A percentile compares a stretch with the other conserved stretches of the same genome.
phyloP scores from a whole-genome alignment of 2,797 vertebrate species.

The Epinephelus malabaricus region DNA sequence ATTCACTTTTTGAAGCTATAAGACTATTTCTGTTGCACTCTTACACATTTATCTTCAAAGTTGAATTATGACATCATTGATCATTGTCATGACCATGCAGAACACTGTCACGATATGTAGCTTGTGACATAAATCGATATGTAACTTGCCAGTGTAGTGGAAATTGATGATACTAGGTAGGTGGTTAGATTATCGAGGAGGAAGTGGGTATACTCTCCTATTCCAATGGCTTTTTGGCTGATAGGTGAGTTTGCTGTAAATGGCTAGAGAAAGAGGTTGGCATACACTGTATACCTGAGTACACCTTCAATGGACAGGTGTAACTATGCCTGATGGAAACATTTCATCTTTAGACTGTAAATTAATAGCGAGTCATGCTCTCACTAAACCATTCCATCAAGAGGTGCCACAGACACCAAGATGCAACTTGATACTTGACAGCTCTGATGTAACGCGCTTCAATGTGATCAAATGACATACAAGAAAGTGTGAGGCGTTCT shows the following conservation, averaged over 20 bases:
- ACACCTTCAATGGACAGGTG: no score
- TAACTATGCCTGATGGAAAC: background rate
- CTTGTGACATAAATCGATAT: background rate
- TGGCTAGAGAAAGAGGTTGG: no score
- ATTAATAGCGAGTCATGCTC: slow-evolving; percentile 6
- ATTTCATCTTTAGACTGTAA: background rate
- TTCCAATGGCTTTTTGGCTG: no score
- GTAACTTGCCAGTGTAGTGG: no score
- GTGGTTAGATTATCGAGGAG: no score
- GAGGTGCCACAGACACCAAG: slow-evolving; percentile 51
- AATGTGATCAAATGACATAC: slow-evolving; percentile 37
- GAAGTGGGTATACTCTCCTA: no score
- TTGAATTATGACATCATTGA: background rate
- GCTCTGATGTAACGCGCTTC: slow-evolving; percentile 10
- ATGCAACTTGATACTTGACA: slow-evolving; percentile 45
- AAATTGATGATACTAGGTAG: no score
- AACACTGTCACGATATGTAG: background rate
- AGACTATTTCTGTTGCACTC: background rate
- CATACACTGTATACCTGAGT: no score
- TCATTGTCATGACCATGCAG: background rate
- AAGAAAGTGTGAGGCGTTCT: slow-evolving; percentile 21
- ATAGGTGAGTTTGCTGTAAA: no score
- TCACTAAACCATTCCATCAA: slow-evolving; percentile 1
- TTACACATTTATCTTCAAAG: background rate
- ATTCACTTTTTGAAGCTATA: background rate